These are phyloP conservation scores for Coryphaenoides rupestris DNA, from an alignment of 2,113 vertebrate genomes.

Conservation along the genomic window DNA sequence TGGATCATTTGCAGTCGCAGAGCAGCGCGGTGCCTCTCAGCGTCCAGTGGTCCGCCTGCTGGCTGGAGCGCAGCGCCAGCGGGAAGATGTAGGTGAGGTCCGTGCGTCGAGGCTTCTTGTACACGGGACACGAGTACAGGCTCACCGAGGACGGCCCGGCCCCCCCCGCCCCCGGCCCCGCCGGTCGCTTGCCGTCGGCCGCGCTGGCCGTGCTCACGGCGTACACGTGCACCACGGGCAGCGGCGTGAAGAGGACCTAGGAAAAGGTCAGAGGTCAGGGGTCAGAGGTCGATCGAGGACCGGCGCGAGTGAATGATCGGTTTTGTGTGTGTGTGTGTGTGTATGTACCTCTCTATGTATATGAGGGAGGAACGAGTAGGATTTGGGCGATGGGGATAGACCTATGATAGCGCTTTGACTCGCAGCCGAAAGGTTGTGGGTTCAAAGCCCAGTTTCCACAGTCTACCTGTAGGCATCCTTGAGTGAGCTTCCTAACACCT, in stretches of 20 bases:
- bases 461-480: not conserved
- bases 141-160: not conserved
- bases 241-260: constrained; percentile 80
- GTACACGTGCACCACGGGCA: constrained; percentile 82
- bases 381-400: too few species aligned
- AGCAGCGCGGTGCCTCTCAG: constrained; percentile 79
- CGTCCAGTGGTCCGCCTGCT: constrained; percentile 78
- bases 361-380: too few species aligned
- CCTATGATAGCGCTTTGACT: too few species aligned
- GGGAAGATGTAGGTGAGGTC: constrained; percentile 80
- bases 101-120: constrained; percentile 80
- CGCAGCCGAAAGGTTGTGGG: too few species aligned
- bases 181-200: constrained; percentile 49
- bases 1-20: constrained; percentile 72
- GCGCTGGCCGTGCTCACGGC: constrained; percentile 65
- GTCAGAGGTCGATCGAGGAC: not conserved
- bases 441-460: too few species aligned
- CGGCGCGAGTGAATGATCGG: too few species aligned
- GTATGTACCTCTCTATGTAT: too few species aligned
- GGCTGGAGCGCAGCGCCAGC: constrained; percentile 66
- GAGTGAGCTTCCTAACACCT: too few species aligned
- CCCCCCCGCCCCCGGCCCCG: not conserved
- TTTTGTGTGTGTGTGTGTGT: too few species aligned
- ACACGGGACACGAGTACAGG: constrained; percentile 79
- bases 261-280: not conserved